These are phyloP conservation scores for Orycteropus afer DNA, from an alignment of 2,113 vertebrate genomes.

Conservation along the genomic window DNA sequence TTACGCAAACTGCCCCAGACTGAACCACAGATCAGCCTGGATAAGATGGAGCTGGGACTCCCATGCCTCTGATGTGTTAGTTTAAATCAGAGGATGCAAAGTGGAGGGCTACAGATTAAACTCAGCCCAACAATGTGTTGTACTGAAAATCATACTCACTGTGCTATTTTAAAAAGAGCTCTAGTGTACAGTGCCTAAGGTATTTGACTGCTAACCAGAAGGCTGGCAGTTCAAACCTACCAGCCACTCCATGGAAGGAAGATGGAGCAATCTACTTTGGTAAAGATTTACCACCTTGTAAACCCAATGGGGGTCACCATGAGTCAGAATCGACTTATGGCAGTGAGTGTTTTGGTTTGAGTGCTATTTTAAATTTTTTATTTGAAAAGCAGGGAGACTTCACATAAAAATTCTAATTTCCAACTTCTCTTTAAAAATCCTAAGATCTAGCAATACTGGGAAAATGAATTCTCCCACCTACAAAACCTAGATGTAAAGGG, in stretches of 20 bases:
- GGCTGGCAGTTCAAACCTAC: no score
- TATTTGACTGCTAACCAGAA: no score
- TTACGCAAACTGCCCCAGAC: neutral
- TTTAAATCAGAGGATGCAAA: conserved; percentile 30
- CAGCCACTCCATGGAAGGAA: no score
- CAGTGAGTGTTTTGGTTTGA: no score
- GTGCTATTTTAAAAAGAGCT: neutral
- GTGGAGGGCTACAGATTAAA: neutral
- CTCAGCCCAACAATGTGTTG: neutral
- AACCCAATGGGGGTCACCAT: no score
- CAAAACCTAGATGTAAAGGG: neutral
- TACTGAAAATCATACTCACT: neutral
- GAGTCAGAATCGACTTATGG: no score
- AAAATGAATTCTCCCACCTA: neutral
- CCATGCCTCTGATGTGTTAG: neutral
- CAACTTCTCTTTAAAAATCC: neutral
- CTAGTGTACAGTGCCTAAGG: no score
- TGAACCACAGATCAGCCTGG: neutral
- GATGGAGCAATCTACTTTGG: no score
- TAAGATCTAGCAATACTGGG: neutral
- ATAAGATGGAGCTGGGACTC: neutral
- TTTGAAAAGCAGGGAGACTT: conserved; percentile 46
- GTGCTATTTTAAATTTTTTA: neutral
- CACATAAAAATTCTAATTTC: conserved; percentile 20
- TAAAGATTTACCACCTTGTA: no score